phyloP scores from a whole-genome alignment of 2,797 vertebrate species.

The Columba guinea region DNA sequence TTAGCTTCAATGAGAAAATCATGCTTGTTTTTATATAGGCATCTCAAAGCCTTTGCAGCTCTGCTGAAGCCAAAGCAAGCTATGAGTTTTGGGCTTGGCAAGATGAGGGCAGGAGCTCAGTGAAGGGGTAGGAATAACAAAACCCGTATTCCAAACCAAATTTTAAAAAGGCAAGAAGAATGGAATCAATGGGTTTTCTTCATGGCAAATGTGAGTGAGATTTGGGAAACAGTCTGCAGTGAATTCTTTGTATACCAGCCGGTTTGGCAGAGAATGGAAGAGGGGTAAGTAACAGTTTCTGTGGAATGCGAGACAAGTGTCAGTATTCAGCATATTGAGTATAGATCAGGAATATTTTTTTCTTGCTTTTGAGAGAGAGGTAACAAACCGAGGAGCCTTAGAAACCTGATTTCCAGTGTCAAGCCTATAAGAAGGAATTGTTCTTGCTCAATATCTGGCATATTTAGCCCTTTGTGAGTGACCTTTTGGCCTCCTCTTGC shows the following conservation, averaged over 20 bases:
- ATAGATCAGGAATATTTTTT: background rate
- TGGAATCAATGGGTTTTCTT: background rate
- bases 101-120: background rate
- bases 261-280: background rate
- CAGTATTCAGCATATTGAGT: background rate
- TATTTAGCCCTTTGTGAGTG: background rate
- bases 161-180: background rate
- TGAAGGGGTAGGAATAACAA: background rate
- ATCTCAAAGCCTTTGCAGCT: background rate
- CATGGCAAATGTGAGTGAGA: background rate
- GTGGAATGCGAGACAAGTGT: background rate
- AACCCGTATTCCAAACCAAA: background rate
- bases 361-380: background rate
- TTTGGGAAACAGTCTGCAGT: background rate
- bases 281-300: background rate
- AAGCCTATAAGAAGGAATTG: background rate
- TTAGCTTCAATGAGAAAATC: conserved; percentile 13
- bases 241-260: background rate
- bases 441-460: background rate
- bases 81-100: background rate
- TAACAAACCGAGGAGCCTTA: background rate
- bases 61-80: background rate
- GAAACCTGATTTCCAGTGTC: background rate
- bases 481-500: background rate
- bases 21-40: background rate